Evolutionary conservation across 2,888 invertebrate species (phyloP).

Genomic region (Rhodophaea formosa): DNA sequence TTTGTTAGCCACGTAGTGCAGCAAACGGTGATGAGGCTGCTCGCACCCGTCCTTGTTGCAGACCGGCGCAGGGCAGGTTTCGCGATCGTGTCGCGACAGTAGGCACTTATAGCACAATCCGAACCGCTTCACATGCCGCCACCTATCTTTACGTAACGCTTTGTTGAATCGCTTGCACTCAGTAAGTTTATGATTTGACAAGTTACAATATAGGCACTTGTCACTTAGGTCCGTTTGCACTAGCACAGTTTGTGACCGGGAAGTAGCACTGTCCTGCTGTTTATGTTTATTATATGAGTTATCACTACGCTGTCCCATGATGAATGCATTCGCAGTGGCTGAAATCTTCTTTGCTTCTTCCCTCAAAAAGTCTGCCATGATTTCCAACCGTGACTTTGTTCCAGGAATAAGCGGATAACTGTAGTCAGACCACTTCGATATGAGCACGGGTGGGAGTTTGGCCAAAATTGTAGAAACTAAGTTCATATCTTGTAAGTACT

Average conservation of each 20-base stretch:
- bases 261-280: conserved; percentile 8
- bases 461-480: conserved; percentile 14
- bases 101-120: too few relatives aligned
- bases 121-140: too few relatives aligned
- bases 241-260: conserved; percentile 23
- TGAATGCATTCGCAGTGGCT: conserved; percentile 16
- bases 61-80: too few relatives aligned
- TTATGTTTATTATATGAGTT: conserved; percentile 19
- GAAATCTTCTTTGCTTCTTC: conserved; percentile 29
- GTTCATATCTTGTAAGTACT: too few relatives aligned
- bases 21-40: too few relatives aligned
- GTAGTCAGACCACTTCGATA: conserved; percentile 30
- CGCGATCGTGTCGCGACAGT: too few relatives aligned
- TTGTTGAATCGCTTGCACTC: conserved; percentile 29
- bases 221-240: conserved; percentile 19
- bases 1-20: too few relatives aligned
- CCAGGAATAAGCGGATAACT: conserved; percentile 26
- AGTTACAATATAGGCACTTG: conserved; percentile 24
- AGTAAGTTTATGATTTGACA: conserved; percentile 22
- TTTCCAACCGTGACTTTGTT: conserved; percentile 24
- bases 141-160: conserved; percentile 27
- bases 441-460: conserved; percentile 17
- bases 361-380: conserved; percentile 30
- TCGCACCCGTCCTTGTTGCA: too few relatives aligned
- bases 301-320: neutral